A percentile compares a stretch with the other conserved stretches of the same genome.
Evolutionary conservation across 2,888 invertebrate genomes (phyloP).

Genomic region (Phaedon cochleariae): DNA sequence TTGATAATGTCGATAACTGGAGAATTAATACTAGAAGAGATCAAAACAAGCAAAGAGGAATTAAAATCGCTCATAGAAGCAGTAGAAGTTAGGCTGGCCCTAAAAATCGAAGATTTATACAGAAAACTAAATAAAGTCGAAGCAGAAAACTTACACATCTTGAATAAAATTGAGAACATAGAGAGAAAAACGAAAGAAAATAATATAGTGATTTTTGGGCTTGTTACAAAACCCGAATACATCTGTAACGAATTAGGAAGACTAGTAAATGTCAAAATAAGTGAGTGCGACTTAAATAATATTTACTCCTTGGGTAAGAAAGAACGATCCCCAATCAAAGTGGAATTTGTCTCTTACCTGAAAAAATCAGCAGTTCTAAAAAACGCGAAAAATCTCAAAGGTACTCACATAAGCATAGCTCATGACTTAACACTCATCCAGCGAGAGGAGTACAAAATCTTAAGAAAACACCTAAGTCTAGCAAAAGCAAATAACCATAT

Average conservation of each 20-base stretch:
- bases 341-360: neutral
- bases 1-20: constrained; percentile 4
- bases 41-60: neutral
- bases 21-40: neutral
- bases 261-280: neutral
- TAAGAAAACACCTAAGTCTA: too few species aligned
- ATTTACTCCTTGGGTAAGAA: neutral
- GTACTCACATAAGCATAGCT: neutral
- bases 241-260: constrained; percentile 6
- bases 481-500: too few species aligned
- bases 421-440: neutral
- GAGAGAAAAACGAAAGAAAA: constrained; percentile 2
- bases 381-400: neutral
- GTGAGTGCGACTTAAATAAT: neutral
- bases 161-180: neutral
- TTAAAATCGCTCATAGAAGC: constrained; percentile 1
- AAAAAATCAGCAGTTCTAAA: neutral
- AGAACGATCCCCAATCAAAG: neutral
- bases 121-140: constrained; percentile 3
- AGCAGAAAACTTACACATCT: constrained; percentile 4
- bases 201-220: constrained; percentile 6
- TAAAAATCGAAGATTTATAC: constrained; percentile 4
- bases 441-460: neutral
- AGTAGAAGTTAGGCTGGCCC: neutral
- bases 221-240: neutral